Conservation (phyloP, 2,797 vertebrate species). For the Babyrousa celebensis region DNA sequence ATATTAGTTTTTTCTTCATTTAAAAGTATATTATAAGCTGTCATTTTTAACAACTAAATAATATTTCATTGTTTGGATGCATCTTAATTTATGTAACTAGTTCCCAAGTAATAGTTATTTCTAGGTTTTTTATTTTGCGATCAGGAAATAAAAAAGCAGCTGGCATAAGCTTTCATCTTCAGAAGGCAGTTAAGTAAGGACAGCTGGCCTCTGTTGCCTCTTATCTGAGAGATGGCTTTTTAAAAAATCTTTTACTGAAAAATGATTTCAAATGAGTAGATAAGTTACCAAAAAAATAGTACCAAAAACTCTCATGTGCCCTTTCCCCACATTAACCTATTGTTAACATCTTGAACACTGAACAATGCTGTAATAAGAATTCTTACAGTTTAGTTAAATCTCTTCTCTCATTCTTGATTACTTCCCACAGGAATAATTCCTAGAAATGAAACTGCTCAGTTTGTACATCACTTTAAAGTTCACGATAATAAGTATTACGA, state of each 20-base stretch:
- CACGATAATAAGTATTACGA: background rate
- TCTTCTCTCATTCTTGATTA: slow-evolving; percentile 60
- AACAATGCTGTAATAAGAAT: slow-evolving; percentile 2
- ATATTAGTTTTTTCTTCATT: background rate
- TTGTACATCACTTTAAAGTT: slow-evolving; percentile 3
- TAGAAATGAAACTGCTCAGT: slow-evolving; percentile 11
- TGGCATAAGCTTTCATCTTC: slow-evolving; percentile 23
- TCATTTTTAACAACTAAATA: background rate
- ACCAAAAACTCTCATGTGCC: background rate
- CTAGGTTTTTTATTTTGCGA: background rate
- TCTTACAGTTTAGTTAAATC: slow-evolving; percentile 37
- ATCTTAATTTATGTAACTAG: background rate
- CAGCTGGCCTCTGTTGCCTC: slow-evolving; percentile 33
- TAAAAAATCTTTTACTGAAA: background rate
- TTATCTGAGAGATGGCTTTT: slow-evolving; percentile 43
- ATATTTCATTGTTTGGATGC: background rate
- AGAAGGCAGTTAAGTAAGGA: slow-evolving; percentile 60
- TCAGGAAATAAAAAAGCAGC: slow-evolving; percentile 65
- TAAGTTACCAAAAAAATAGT: background rate
- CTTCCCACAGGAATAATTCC: slow-evolving; percentile 18
- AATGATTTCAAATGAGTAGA: slow-evolving; percentile 8
- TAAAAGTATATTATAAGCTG: background rate
- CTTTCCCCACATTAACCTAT: background rate
- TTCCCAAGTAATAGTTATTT: background rate
- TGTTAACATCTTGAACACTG: slow-evolving; percentile 45